phyloP scores from a whole-genome alignment of 2,797 vertebrate genomes.

The Microhierax caerulescens region DNA sequence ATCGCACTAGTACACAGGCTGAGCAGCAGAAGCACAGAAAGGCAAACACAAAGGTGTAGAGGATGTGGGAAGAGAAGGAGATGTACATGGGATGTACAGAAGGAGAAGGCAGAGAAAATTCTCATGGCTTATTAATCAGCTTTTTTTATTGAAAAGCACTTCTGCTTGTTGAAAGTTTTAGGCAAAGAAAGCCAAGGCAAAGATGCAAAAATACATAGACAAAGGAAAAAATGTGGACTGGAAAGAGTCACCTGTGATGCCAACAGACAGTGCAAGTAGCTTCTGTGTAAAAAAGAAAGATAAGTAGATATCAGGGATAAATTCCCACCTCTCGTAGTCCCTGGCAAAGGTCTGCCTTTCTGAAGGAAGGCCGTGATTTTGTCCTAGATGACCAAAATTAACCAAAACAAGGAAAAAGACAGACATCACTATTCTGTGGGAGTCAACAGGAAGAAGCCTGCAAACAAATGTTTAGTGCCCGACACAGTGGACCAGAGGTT shows the following conservation, averaged over 20 bases:
- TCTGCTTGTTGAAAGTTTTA: not conserved
- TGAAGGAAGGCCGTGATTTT: not conserved
- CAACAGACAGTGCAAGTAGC: not conserved
- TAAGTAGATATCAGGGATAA: not conserved
- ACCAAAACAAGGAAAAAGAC: not conserved
- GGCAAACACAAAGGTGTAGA: not conserved
- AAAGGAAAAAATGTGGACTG: not conserved
- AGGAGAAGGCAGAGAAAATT: not conserved
- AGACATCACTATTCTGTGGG: not conserved
- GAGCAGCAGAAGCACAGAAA: not conserved
- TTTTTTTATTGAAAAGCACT: not conserved
- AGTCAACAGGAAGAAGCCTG: not conserved
- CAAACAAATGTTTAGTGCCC: not conserved
- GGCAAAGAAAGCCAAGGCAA: not conserved
- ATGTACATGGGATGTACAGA: not conserved
- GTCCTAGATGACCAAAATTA: not conserved
- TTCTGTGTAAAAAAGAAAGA: not conserved
- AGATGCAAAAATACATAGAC: not conserved
- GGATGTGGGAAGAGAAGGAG: not conserved
- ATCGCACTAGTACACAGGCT: not conserved
- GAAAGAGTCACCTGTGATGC: not conserved
- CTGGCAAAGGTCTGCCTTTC: not conserved
- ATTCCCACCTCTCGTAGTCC: not conserved
- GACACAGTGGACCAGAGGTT: not conserved
- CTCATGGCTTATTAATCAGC: not conserved